Evolutionary conservation across 1,140 invertebrate species (phyloP), one percentile per base, ranked within the genome.

Genomic region (Leptonema lineaticorne): DNA sequence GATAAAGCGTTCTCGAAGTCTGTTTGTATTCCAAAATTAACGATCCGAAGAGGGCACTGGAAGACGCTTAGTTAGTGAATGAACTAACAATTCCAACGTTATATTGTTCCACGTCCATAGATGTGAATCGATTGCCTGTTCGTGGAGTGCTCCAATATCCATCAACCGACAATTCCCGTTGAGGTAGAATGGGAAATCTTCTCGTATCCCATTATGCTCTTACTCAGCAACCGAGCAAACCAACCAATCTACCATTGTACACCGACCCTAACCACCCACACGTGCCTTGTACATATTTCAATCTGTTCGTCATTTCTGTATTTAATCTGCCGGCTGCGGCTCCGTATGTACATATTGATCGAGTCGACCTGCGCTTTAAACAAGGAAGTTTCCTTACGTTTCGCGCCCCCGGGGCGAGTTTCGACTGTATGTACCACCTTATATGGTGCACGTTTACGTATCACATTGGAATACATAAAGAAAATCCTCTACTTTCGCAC

Each of bases 301-400:
- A 53, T 53, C 50, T 53, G 22, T 24, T 53, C 50, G 50, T 53
- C 50, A 53, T 53, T 53, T 53, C 50, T 53, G 50, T 53, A 53
- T 53, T 53, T 53, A 53, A 53, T 53, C 50, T 53, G 22, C 50
- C 22, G 16, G 50, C 24, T 11, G 37, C 37, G 37, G 37, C 37
- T 41, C 9, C 37, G 37, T 41, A 41, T 41, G 37, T 41, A 41
- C 37, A 41, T 41, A 41, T 41, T 41, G 37, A 41, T 41, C 37
- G 37, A 41, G 37, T 11, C 37, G 37, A 41, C 37, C 37, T 41
- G 37, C 37, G 37, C 37, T 41, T 41, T 41, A 41, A 41, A 41
- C 37, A 41, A 41, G 37, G 37, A 41, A 41, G 37, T 41, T 16
- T 41, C 37, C 37, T 41, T 41, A 41, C 37, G 37, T 16, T 16